phyloP scores from a whole-genome alignment of 1,140 invertebrate genomes.

The Macrosteles quadrilineatus region DNA sequence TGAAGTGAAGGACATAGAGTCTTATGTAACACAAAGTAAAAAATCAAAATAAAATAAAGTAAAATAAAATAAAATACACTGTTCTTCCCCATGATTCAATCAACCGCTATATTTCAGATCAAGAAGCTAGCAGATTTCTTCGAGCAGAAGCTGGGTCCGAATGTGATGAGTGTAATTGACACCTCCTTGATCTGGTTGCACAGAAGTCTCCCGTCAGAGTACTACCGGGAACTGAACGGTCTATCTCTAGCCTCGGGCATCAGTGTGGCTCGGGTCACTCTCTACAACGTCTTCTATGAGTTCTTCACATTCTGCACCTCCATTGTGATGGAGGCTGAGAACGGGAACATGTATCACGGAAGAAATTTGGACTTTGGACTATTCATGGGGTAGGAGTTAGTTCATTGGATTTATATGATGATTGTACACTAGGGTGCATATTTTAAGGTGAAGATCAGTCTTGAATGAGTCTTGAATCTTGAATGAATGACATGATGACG shows the following conservation, averaged over 20 bases:
- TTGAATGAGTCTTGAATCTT: too few relatives aligned
- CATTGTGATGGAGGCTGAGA: not conserved
- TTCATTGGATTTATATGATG: too few relatives aligned
- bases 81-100: too few relatives aligned
- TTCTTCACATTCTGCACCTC: not conserved
- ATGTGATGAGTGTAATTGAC: not conserved
- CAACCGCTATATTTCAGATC: too few relatives aligned
- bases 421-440: too few relatives aligned
- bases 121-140: not conserved
- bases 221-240: not conserved
- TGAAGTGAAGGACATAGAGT: too few relatives aligned
- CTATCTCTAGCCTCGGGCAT: not conserved
- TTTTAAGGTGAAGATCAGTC: too few relatives aligned
- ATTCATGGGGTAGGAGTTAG: not conserved
- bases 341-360: conserved; percentile 3
- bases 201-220: not conserved
- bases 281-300: conserved; percentile 18
- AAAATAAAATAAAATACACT: too few relatives aligned
- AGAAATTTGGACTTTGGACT: conserved; percentile 10
- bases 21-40: too few relatives aligned
- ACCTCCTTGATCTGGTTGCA: not conserved
- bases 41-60: too few relatives aligned
- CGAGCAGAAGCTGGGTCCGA: not conserved
- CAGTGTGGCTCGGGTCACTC: conserved; percentile 3
- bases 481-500: too few relatives aligned